Evolutionary conservation across 2,113 vertebrate genomes (phyloP), one percentile per base, ranked within the genome.

Genomic region (Elephas maximus): DNA sequence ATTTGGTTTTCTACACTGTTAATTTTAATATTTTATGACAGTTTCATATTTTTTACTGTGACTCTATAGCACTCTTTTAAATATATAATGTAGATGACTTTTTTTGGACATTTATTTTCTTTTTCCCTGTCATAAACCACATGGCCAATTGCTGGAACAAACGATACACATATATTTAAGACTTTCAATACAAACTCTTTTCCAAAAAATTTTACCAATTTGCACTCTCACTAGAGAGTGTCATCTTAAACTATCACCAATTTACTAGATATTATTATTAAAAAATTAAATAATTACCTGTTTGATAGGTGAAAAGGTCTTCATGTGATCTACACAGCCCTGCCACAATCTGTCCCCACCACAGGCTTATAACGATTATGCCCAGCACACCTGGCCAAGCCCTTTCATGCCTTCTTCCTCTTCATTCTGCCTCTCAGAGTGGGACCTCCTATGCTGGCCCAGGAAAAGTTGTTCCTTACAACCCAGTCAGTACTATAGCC

Each of bases 201-300:
- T 84, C 53, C 53, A 57, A 90, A 89, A 6, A 18, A 21, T 26
- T 95, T 90, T 94, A 21, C 7, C 11, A 74, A 17, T 51, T 87
- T 74, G 3, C 21, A 62, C 10, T 73, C 24, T 93, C 30, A 76
- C 21, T n/a, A 11, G 20, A 24, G 45, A 85, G 26, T 65, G 10
- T 73, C 51, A 74, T 76, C 60, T 93, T 95, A 45, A 96, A 53
- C 1, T 51, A 60, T 89, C 28, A 73, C 73, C n/a, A 78, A 78
- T 65, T 90, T 87, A 37, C 24, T 65, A 94, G 20, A 26, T 51
- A 24, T 80, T 53, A 48, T 41, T 28, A 63, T 44, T 90, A 45
- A 41, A 51, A 71, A 92, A n/a, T 45, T 44, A 77, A 67, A 30
- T 65, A 28, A 82, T 65, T 57, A 20, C 8, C 33, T 62, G 53